Percentiles rank a stretch among this genome's conserved stretches.
Evolutionary conservation across 2,888 invertebrate species (phyloP).

Genomic region (Caprella mutica): DNA sequence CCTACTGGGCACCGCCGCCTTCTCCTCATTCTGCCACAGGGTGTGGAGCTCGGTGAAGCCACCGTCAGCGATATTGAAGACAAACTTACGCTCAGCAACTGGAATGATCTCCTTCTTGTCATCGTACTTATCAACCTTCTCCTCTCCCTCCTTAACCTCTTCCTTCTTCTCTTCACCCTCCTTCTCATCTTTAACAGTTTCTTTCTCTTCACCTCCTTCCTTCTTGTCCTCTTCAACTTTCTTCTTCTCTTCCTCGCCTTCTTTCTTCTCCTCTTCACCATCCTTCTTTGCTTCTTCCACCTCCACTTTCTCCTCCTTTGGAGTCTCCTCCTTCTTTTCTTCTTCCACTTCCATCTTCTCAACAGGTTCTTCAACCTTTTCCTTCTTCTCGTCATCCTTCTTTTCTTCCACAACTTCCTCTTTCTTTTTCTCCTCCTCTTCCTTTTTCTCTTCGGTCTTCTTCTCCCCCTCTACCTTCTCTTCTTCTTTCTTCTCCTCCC

Average conservation of each 20-base stretch:
- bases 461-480: constrained; percentile 94
- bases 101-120: constrained; percentile 40
- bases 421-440: constrained; percentile 45
- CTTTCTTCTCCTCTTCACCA: constrained; percentile 7
- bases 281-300: constrained; percentile 34
- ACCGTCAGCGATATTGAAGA: constrained; percentile 99
- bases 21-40: constrained; percentile 95
- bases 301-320: constrained; percentile 28
- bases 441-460: constrained; percentile 91
- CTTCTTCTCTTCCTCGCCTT: constrained; percentile 16
- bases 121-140: constrained; percentile 38
- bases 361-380: constrained; percentile 47
- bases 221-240: constrained; percentile 21
- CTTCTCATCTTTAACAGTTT: constrained; percentile 36
- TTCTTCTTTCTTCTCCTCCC: constrained; percentile 53
- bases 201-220: constrained; percentile 33
- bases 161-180: constrained; percentile 56
- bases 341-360: constrained; percentile 28
- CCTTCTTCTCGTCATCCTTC: constrained; percentile 36
- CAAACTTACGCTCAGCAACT: constrained; percentile 62
- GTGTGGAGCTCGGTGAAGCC: constrained; percentile 99
- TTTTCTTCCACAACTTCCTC: constrained; percentile 59
- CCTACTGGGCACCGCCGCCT: constrained; percentile 83
- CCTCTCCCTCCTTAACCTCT: constrained; percentile 31
- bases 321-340: constrained; percentile 33